Evolutionary conservation across 2,797 vertebrate genomes (phyloP).

Genomic region (Myotis pilosus): DNA sequence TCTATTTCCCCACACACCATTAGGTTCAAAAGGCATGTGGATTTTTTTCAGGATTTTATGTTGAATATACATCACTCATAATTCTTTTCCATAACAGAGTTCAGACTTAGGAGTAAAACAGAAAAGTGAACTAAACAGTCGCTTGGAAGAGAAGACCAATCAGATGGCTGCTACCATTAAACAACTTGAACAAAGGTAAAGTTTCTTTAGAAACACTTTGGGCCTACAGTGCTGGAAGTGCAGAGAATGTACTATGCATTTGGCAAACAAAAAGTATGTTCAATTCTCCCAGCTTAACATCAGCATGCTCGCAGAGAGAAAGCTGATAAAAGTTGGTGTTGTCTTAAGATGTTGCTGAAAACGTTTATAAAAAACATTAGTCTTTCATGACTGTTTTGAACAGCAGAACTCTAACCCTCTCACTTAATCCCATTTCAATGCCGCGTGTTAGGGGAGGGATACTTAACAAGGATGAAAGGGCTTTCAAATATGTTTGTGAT

Average conservation of each 20-base stretch:
- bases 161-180: conserved; percentile 97
- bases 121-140: conserved; percentile 93
- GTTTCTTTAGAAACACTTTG: not conserved
- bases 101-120: conserved; percentile 93
- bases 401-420: not conserved
- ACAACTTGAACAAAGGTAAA: conserved; percentile 96
- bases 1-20: not conserved
- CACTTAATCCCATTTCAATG: not conserved
- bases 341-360: not conserved
- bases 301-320: not conserved
- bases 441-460: not conserved
- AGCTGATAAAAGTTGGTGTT: not conserved
- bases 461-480: not conserved
- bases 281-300: not conserved
- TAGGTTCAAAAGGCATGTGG: not conserved
- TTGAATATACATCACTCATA: not conserved
- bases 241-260: not conserved
- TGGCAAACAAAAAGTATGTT: not conserved
- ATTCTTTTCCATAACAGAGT: conserved; percentile 84
- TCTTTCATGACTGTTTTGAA: not conserved
- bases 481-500: not conserved
- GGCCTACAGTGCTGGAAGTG: fast-evolving
- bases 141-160: conserved; percentile 96
- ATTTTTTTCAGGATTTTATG: not conserved
- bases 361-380: not conserved